These are phyloP conservation scores for Sebastolobus altivelis DNA, from an alignment of 2,797 vertebrate genomes.

Conservation along the genomic window DNA sequence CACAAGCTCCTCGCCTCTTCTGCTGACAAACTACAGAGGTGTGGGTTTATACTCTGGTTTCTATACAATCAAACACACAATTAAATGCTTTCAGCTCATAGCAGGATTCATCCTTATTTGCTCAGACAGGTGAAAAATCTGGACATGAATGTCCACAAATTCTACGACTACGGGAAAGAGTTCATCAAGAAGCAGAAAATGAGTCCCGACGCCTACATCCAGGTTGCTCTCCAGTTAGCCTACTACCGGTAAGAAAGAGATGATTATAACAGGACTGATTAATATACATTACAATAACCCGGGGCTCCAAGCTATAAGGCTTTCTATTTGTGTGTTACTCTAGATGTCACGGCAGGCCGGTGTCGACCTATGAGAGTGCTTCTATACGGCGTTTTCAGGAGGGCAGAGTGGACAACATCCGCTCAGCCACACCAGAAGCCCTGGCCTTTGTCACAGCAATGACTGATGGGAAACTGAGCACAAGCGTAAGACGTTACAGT, in stretches of 20 bases:
- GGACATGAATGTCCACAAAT: constrained; percentile 91
- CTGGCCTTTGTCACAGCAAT: constrained; percentile 91
- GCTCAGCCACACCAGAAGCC: constrained; percentile 92
- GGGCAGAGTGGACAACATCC: constrained; percentile 96
- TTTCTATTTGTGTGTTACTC: constrained; percentile 3
- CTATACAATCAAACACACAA: not conserved
- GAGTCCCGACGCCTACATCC: constrained; percentile 96
- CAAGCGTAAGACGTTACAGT: constrained; percentile 58
- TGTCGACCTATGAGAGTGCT: constrained; percentile 95
- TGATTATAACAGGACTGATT: not conserved
- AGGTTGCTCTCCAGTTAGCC: constrained; percentile 94
- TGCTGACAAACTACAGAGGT: constrained; percentile 86
- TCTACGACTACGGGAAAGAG: constrained; percentile 92
- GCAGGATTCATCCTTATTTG: not conserved
- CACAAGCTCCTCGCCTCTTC: constrained; percentile 88
- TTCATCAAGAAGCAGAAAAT: constrained; percentile 96
- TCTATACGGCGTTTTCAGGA: constrained; percentile 91
- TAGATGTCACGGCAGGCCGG: constrained; percentile 83
- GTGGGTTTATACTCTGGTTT: constrained; percentile 2
- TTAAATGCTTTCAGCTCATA: not conserved
- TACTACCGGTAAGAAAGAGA: constrained; percentile 89
- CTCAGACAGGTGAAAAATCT: constrained; percentile 90
- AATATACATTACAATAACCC: too few species aligned
- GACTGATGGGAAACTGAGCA: constrained; percentile 77
- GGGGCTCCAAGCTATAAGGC: not conserved